These are phyloP conservation scores for Mastomys natalensis DNA, from an alignment of 2,113 vertebrate species.

Conservation along the genomic window DNA sequence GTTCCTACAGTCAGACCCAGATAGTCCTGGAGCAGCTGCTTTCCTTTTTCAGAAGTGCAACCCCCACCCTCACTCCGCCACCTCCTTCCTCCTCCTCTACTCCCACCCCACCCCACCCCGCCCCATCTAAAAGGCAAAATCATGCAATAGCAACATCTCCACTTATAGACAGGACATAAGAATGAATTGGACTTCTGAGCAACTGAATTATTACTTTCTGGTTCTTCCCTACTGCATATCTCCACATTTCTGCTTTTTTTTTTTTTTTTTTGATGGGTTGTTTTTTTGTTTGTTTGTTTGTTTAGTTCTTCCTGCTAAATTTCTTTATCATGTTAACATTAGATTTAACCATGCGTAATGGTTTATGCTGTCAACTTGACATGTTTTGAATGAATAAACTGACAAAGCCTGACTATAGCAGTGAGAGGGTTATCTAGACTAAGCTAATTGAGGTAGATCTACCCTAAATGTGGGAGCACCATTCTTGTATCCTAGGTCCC, in stretches of 20 bases:
- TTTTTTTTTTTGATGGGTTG: no score
- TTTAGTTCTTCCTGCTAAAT: neutral
- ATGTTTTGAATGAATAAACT: neutral
- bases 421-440: neutral
- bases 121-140: neutral
- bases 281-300: no score
- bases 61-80: neutral
- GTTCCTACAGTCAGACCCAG: neutral
- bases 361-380: neutral
- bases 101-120: neutral
- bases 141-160: neutral
- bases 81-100: neutral
- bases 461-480: neutral
- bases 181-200: neutral
- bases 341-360: neutral
- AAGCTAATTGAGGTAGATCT: neutral
- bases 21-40: neutral
- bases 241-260: neutral
- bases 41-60: neutral
- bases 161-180: neutral
- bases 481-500: neutral
- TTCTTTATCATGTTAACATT: neutral
- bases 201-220: neutral
- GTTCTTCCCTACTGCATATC: neutral
- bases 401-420: no score